These are phyloP conservation scores for Temnothorax ravouxi DNA, from an alignment of 2,888 invertebrate genomes.

Conservation along the genomic window DNA sequence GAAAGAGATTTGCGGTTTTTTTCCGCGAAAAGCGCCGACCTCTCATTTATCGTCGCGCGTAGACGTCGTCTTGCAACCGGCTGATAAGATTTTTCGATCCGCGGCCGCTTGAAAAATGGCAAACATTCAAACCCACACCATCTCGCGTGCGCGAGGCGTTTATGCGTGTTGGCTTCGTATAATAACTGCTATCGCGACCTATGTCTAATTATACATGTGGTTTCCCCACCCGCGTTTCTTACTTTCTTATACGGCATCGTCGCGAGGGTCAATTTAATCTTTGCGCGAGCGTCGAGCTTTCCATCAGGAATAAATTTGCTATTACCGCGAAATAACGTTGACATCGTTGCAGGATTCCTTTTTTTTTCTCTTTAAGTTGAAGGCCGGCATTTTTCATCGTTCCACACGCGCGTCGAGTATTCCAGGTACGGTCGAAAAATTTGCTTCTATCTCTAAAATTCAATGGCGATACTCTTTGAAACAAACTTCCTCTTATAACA, in stretches of 20 bases:
- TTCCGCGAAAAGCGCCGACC: conserved; percentile 56
- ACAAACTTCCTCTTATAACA: conserved; percentile 37
- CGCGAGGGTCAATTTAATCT: conserved; percentile 61
- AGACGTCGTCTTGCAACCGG: conserved; percentile 16
- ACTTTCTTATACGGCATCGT: conserved; percentile 56
- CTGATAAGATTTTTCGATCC: conserved; percentile 63
- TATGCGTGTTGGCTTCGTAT: conserved; percentile 72
- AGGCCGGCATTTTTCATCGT: conserved; percentile 32
- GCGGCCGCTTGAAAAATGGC: conserved; percentile 58
- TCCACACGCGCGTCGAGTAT: not conserved
- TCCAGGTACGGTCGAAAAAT: conserved; percentile 24
- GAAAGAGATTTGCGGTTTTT: conserved; percentile 49
- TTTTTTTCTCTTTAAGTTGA: not conserved
- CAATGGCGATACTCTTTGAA: conserved; percentile 35
- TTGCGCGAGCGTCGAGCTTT: conserved; percentile 41
- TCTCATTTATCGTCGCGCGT: conserved; percentile 29
- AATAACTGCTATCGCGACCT: conserved; percentile 71
- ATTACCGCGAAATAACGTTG: conserved; percentile 44
- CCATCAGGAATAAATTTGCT: conserved; percentile 64
- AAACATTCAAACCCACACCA: conserved; percentile 68
- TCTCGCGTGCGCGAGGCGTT: conserved; percentile 76
- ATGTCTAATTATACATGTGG: conserved; percentile 74
- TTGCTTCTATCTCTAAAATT: conserved; percentile 32
- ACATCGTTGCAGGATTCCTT: conserved; percentile 19
- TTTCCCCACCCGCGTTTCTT: conserved; percentile 59